A percentile compares a stretch with the other conserved stretches of the same genome.
Conservation (phyloP, 1,140 invertebrate species). For the Trichogramma pretiosum region DNA sequence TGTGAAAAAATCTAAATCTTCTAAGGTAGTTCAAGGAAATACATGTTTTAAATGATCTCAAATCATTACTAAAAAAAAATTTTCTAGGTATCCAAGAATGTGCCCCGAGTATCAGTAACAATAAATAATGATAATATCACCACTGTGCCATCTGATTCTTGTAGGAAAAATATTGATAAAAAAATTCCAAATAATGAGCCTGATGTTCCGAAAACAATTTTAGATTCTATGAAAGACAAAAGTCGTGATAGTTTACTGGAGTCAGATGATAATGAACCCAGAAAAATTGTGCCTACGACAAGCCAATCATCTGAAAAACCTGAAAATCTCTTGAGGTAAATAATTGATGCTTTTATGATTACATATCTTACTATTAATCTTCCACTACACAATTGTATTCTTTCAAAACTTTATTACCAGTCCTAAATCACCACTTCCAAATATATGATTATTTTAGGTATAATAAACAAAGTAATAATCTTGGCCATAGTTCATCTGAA, state of each 20-base stretch:
- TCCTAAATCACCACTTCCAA: too few species aligned
- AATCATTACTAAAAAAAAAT: neutral
- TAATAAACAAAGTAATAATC: conserved; percentile 26
- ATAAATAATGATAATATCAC: neutral
- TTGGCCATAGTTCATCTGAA: conserved; percentile 33
- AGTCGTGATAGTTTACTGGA: conserved; percentile 15
- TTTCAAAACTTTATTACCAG: too few species aligned
- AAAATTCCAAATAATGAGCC: neutral
- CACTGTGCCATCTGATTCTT: neutral
- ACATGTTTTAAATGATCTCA: too few species aligned
- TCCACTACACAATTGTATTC: too few species aligned
- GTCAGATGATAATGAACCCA: conserved; percentile 30
- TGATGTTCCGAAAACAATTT: conserved; percentile 1
- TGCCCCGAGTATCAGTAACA: neutral
- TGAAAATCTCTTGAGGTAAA: conserved; percentile 29
- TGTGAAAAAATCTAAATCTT: neutral
- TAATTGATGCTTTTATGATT: too few species aligned
- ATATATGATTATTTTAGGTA: conserved; percentile 25
- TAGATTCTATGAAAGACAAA: conserved; percentile 5
- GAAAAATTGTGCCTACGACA: conserved; percentile 23
- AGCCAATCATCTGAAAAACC: conserved; percentile 22
- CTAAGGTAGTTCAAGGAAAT: conserved; percentile 5
- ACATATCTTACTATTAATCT: too few species aligned
- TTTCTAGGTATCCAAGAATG: neutral
- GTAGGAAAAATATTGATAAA: conserved; percentile 4